phyloP scores from a whole-genome alignment of 2,113 vertebrate species.

The Hippotragus niger region DNA sequence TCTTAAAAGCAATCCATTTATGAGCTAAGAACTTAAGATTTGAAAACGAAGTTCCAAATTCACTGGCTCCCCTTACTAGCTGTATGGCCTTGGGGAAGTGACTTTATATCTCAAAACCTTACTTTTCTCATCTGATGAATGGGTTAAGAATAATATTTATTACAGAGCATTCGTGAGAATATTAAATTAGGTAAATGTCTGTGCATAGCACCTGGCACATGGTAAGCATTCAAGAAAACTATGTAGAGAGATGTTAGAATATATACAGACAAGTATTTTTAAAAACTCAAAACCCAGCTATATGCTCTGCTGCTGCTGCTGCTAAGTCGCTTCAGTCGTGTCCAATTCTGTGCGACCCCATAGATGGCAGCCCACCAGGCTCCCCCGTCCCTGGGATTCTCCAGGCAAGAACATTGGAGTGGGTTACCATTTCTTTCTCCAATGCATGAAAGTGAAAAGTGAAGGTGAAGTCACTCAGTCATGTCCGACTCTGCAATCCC shows the following conservation, averaged over 20 bases:
- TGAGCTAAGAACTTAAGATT: neutral
- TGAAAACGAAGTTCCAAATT: neutral
- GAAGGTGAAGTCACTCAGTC: no score
- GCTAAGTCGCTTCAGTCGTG: no score
- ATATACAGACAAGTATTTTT: neutral
- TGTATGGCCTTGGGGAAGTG: neutral
- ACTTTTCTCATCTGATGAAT: neutral
- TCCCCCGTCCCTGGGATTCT: no score
- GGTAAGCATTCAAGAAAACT: neutral
- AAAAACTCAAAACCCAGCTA: no score
- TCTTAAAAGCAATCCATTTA: neutral
- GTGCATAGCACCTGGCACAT: neutral
- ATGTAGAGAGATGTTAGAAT: neutral
- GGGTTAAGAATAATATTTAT: neutral
- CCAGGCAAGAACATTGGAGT: no score
- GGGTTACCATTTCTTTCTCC: no score
- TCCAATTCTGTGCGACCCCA: no score
- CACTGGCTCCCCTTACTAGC: neutral
- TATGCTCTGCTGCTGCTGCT: no score
- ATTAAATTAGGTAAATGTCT: neutral
- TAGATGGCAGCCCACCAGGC: no score
- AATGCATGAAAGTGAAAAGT: no score
- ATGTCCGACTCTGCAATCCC: no score
- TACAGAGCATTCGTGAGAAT: neutral
- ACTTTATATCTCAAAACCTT: neutral